Conservation (phyloP, 92 coral and sea anemone species). For the Phenganax stokvisi region DNA sequence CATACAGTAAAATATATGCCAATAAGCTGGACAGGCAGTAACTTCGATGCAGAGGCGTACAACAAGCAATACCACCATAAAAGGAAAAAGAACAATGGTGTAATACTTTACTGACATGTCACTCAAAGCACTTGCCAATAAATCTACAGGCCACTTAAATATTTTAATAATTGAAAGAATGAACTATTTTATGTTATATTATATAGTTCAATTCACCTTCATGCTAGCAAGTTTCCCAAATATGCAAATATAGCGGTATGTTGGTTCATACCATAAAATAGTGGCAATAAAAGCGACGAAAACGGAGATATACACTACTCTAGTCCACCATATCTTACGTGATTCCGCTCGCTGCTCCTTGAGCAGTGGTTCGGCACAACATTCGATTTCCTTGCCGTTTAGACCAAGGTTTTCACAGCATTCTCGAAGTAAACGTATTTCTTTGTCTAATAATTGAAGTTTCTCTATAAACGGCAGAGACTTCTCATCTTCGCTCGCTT, state of each 20-base stretch:
- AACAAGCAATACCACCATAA: too few species aligned
- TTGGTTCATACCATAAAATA: conserved; percentile 64
- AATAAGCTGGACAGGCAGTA: too few species aligned
- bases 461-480: conserved; percentile 71
- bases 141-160: too few species aligned
- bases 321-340: conserved; percentile 61
- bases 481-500: conserved; percentile 67
- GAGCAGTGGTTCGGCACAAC: conserved; percentile 79
- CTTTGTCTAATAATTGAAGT: conserved; percentile 77
- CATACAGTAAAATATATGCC: too few species aligned
- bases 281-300: conserved; percentile 59
- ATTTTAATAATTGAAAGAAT: background rate
- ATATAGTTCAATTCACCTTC: conserved; percentile 53
- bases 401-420: conserved; percentile 82
- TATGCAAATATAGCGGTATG: conserved; percentile 78
- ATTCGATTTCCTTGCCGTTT: conserved; percentile 72
- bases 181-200: background rate
- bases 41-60: too few species aligned
- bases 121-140: too few species aligned
- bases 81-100: too few species aligned
- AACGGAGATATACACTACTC: conserved; percentile 52
- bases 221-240: conserved; percentile 66
- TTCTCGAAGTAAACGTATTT: conserved; percentile 74
- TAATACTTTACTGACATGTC: too few species aligned
- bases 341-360: conserved; percentile 51